Evolutionary conservation across 2,888 invertebrate species (phyloP).

Genomic region (Apoda limacodes): DNA sequence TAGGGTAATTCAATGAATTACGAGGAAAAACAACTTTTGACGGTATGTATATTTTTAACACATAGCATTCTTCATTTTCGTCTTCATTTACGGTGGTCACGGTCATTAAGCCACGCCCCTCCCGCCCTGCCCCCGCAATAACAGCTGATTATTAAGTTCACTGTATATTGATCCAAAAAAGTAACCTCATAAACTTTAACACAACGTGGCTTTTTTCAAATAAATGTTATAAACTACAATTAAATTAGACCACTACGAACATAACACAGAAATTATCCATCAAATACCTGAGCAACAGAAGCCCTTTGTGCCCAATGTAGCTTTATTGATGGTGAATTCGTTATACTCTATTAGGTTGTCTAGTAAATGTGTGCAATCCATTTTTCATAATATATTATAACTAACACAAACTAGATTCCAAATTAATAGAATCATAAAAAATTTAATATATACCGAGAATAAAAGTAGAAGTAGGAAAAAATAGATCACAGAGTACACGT

Average conservation of each 20-base stretch:
- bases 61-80: too few species aligned
- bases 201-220: slow-evolving; percentile 23
- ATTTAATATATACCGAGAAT: too few species aligned
- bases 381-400: slow-evolving; percentile 68
- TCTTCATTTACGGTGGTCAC: slow-evolving; percentile 50
- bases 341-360: slow-evolving; percentile 72
- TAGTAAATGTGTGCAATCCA: slow-evolving; percentile 78
- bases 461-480: too few species aligned
- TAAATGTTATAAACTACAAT: too few species aligned
- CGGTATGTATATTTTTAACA: too few species aligned
- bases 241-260: too few species aligned
- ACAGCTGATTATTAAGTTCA: slow-evolving; percentile 67
- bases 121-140: slow-evolving; percentile 44
- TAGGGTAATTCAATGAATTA: too few species aligned
- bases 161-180: slow-evolving; percentile 63
- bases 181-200: slow-evolving; percentile 43
- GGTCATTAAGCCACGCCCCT: slow-evolving; percentile 49
- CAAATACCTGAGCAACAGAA: slow-evolving; percentile 73
- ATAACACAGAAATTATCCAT: slow-evolving; percentile 26
- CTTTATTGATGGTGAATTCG: slow-evolving; percentile 59
- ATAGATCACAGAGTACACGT: too few species aligned
- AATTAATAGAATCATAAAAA: too few species aligned
- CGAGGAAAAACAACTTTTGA: too few species aligned
- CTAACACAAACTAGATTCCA: too few species aligned
- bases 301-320: slow-evolving; percentile 74